A percentile compares a stretch with the other conserved stretches of the same genome.
Conservation (phyloP, 2,888 invertebrate species). For the Nemurella pictetii region DNA sequence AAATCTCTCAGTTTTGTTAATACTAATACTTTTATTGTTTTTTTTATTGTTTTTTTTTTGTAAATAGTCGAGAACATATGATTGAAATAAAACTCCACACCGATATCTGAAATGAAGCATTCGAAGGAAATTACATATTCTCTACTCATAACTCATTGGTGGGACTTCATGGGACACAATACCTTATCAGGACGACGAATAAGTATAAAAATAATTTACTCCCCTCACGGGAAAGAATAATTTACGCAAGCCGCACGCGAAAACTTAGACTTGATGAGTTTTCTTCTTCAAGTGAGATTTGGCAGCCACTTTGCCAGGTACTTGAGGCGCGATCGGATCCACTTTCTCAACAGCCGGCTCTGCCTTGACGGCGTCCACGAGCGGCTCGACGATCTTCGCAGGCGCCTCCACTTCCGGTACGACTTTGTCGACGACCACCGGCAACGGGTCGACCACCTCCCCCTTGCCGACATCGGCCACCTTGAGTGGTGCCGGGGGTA, state of each 20-base stretch:
- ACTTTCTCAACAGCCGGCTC: slow-evolving; percentile 30
- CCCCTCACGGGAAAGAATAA: not conserved
- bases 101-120: slow-evolving; percentile 5
- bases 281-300: slow-evolving; percentile 23
- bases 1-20: not conserved
- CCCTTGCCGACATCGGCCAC: slow-evolving; percentile 18
- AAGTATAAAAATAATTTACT: not conserved
- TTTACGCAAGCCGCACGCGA: not conserved
- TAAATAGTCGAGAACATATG: not conserved
- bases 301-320: slow-evolving; percentile 16
- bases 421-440: slow-evolving; percentile 22
- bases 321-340: slow-evolving; percentile 2
- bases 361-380: slow-evolving; percentile 13
- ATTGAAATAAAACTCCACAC: not conserved
- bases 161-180: slow-evolving; percentile 23
- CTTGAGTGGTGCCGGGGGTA: slow-evolving; percentile 7
- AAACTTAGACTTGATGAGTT: not conserved
- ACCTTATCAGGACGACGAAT: not conserved
- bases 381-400: not conserved
- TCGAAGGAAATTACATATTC: not conserved
- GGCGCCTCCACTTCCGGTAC: slow-evolving; percentile 25
- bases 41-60: no score
- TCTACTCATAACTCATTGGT: slow-evolving; percentile 23
- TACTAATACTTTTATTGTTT: not conserved
- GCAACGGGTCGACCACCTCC: not conserved